These are phyloP conservation scores for Meda fulgida DNA, from an alignment of 2,797 vertebrate genomes.

Conservation along the genomic window DNA sequence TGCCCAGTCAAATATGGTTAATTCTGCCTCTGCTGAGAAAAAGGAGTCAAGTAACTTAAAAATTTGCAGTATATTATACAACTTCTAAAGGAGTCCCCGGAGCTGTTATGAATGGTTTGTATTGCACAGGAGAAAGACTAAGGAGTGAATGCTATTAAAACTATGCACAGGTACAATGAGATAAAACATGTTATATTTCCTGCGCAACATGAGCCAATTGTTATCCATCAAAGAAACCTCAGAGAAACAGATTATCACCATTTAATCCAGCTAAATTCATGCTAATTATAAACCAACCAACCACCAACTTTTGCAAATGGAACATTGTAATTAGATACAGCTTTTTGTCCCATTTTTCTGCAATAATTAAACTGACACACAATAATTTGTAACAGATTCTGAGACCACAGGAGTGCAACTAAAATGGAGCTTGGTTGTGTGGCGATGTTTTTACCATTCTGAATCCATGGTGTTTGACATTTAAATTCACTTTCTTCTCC, in stretches of 20 bases:
- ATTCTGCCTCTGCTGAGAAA: slow-evolving; percentile 27
- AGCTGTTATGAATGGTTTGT: slow-evolving; percentile 25
- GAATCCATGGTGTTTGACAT: slow-evolving; percentile 13
- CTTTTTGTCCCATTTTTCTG: slow-evolving; percentile 21
- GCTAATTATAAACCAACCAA: slow-evolving; percentile 11
- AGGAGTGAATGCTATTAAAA: slow-evolving; percentile 11
- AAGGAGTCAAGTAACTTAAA: slow-evolving; percentile 15
- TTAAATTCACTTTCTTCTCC: slow-evolving; percentile 37
- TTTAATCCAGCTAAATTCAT: slow-evolving; percentile 14
- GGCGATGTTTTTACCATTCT: too few relatives aligned
- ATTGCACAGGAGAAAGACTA: slow-evolving; percentile 30
- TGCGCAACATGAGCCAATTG: slow-evolving; percentile 26
- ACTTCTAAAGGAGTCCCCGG: slow-evolving; percentile 45
- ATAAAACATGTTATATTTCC: slow-evolving; percentile 19
- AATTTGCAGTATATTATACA: slow-evolving; percentile 40
- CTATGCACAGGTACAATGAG: slow-evolving; percentile 20
- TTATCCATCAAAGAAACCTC: slow-evolving; percentile 10
- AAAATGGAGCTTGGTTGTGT: slow-evolving; percentile 1
- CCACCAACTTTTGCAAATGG: slow-evolving; percentile 3
- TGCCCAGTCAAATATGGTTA: slow-evolving; percentile 19
- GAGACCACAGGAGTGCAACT: slow-evolving; percentile 33
- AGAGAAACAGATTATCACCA: background rate
- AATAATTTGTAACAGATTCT: slow-evolving; percentile 42
- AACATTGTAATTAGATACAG: background rate
- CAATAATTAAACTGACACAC: slow-evolving; percentile 33